Conservation (phyloP, 1,140 invertebrate species). For the Saccostrea glomerata region DNA sequence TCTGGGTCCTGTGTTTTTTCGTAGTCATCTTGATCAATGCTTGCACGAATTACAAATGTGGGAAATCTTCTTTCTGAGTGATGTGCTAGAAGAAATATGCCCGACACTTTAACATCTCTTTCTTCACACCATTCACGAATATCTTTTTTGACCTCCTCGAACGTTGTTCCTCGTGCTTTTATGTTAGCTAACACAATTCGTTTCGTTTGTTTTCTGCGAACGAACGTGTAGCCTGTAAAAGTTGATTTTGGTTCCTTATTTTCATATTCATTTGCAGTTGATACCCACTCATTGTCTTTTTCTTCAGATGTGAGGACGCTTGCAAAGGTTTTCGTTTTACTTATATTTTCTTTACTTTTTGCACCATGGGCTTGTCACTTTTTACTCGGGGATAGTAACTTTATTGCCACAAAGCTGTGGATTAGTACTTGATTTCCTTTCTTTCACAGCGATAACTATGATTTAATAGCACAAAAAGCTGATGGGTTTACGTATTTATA, state of each 20-base stretch:
- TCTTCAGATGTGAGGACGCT: background rate
- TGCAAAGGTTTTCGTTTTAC: background rate
- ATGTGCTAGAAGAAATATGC: background rate
- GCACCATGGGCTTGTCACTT: too few relatives aligned
- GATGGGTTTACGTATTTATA: too few relatives aligned
- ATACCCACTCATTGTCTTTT: background rate
- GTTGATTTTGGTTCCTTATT: background rate
- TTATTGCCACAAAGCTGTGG: too few relatives aligned
- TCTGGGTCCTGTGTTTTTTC: background rate
- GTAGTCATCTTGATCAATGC: background rate
- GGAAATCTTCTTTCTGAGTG: background rate
- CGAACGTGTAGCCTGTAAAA: background rate
- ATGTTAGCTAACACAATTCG: slow-evolving; percentile 1
- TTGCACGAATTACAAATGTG: background rate
- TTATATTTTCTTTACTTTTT: too few relatives aligned
- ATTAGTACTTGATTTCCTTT: too few relatives aligned
- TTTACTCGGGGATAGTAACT: too few relatives aligned
- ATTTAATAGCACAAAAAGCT: too few relatives aligned
- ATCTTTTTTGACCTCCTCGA: background rate
- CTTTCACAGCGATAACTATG: too few relatives aligned
- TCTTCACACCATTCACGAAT: background rate
- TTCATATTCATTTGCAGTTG: background rate
- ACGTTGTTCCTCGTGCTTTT: background rate
- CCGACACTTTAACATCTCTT: background rate
- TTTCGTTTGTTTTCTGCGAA: background rate